These are phyloP conservation scores for Cancer borealis DNA, from an alignment of 2,888 invertebrate species.

Conservation along the genomic window DNA sequence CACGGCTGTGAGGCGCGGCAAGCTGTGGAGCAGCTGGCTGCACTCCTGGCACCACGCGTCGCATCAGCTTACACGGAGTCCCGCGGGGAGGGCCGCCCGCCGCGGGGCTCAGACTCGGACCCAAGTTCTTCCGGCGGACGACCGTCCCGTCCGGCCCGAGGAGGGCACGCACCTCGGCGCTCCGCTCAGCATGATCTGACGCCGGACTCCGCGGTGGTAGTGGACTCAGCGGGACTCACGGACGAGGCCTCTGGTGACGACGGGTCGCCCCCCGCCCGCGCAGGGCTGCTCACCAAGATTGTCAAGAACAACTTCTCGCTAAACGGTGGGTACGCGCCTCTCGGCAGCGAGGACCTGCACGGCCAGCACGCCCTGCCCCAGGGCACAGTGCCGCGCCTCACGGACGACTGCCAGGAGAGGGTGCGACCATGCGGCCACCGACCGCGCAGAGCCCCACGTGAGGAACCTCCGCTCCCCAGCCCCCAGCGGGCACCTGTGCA, in stretches of 20 bases:
- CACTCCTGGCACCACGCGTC: slow-evolving; percentile 61
- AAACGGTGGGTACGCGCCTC: slow-evolving; percentile 57
- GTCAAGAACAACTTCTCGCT: slow-evolving; percentile 66
- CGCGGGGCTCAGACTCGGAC: slow-evolving; percentile 68
- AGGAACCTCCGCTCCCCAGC: slow-evolving; percentile 52
- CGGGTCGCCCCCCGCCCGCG: slow-evolving; percentile 27
- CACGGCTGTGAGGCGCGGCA: slow-evolving; percentile 62
- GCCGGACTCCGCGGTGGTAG: slow-evolving; percentile 66
- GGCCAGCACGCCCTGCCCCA: background rate
- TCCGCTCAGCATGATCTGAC: slow-evolving; percentile 60
- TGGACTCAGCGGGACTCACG: slow-evolving; percentile 54
- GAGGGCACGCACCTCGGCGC: slow-evolving; percentile 57
- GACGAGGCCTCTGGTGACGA: slow-evolving; percentile 69
- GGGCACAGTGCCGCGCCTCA: background rate
- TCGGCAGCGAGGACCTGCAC: slow-evolving; percentile 65
- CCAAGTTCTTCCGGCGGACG: slow-evolving; percentile 67
- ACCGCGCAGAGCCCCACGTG: slow-evolving; percentile 58
- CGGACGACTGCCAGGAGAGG: slow-evolving; percentile 39
- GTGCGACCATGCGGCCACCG: slow-evolving; percentile 72
- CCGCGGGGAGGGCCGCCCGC: slow-evolving; percentile 43
- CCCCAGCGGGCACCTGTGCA: slow-evolving; percentile 49
- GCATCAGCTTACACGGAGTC: slow-evolving; percentile 51
- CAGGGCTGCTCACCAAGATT: slow-evolving; percentile 64
- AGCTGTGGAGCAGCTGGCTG: slow-evolving; percentile 63
- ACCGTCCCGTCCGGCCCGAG: slow-evolving; percentile 11